These are phyloP conservation scores for Clarias macrocephalus DNA, from an alignment of 2,113 vertebrate species.

Conservation along the genomic window DNA sequence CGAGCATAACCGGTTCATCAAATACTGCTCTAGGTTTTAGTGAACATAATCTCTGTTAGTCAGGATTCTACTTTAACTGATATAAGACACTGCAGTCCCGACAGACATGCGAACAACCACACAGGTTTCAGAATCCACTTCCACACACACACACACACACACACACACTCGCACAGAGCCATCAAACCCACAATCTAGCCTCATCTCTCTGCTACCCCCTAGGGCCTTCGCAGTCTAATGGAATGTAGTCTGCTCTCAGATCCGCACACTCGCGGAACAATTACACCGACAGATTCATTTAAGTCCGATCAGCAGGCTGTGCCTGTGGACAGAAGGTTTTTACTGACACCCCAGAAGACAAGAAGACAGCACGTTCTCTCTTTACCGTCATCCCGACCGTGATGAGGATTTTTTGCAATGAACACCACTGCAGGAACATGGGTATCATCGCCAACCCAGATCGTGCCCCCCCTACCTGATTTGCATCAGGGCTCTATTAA, in stretches of 20 bases:
- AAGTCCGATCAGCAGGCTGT: slow-evolving; percentile 37
- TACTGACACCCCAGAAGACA: slow-evolving; percentile 35
- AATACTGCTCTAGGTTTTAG: background rate
- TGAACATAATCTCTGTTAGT: slow-evolving; percentile 4
- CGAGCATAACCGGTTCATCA: background rate
- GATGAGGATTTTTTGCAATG: slow-evolving; percentile 44
- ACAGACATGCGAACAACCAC: slow-evolving; percentile 7
- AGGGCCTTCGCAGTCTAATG: slow-evolving; percentile 52
- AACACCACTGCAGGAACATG: background rate
- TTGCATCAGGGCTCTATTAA: background rate
- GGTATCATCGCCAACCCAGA: background rate
- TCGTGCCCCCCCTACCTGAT: background rate
- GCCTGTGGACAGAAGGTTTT: slow-evolving; percentile 45
- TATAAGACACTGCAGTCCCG: background rate
- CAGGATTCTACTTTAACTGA: background rate
- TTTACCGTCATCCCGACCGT: slow-evolving; percentile 24
- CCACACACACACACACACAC: slow-evolving; percentile 22
- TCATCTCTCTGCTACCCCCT: slow-evolving; percentile 40
- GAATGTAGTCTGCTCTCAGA: slow-evolving; percentile 55
- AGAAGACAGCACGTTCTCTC: slow-evolving; percentile 31
- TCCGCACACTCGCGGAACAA: slow-evolving; percentile 55
- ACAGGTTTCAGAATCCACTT: background rate
- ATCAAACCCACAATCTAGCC: slow-evolving; percentile 45
- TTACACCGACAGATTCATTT: slow-evolving; percentile 59
- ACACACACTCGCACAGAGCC: slow-evolving; percentile 30